Evolutionary conservation across 2,113 vertebrate species (phyloP).

Genomic region (Dasyurus viverrinus): DNA sequence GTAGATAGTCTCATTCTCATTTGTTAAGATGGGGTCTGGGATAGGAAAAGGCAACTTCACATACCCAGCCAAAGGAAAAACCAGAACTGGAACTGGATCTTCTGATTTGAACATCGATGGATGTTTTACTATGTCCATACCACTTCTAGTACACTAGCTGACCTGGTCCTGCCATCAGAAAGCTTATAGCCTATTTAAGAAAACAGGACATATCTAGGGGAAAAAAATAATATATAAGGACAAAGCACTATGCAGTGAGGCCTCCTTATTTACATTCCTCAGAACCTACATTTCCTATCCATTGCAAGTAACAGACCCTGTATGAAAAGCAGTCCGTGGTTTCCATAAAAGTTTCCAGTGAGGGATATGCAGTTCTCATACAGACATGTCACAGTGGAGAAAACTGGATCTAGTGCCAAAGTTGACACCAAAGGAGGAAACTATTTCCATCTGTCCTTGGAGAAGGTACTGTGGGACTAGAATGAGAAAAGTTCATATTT

Average conservation of each 20-base stretch:
- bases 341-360: not conserved
- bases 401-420: not conserved
- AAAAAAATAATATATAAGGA: not conserved
- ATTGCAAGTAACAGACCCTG: not conserved
- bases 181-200: not conserved
- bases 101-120: not conserved
- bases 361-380: not conserved
- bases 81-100: no score
- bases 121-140: not conserved
- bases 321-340: not conserved
- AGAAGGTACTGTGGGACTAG: not conserved
- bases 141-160: not conserved
- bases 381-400: not conserved
- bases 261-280: not conserved
- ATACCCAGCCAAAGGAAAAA: not conserved
- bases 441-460: not conserved
- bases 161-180: not conserved
- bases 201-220: not conserved
- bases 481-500: not conserved
- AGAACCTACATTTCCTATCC: not conserved
- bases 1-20: not conserved
- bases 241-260: no score
- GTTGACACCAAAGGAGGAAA: not conserved
- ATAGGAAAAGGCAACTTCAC: not conserved
- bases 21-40: not conserved